Percentiles rank a stretch among this genome's conserved stretches.
phyloP scores from a whole-genome alignment of 2,113 vertebrate species.

The Sapayoa aenigma region DNA sequence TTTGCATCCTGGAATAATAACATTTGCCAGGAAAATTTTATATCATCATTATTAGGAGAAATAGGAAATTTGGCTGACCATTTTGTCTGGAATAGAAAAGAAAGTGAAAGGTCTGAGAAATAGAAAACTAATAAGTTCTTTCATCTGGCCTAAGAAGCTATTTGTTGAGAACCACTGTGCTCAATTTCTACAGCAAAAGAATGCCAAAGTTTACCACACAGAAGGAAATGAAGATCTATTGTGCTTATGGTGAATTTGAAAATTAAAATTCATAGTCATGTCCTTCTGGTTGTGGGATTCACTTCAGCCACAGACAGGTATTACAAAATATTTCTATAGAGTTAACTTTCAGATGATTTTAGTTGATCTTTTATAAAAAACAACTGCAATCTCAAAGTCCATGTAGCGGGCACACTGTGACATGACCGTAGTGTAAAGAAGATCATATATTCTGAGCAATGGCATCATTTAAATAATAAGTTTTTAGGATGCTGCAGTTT shows the following conservation, averaged over 20 bases:
- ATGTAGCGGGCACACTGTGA: neutral
- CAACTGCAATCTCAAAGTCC: neutral
- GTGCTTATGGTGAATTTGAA: neutral
- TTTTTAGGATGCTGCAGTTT: neutral
- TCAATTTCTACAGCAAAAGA: neutral
- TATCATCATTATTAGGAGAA: neutral
- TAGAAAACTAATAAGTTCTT: neutral
- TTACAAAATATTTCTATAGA: neutral
- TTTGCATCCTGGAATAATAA: neutral
- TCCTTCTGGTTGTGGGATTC: neutral
- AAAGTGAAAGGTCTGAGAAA: neutral
- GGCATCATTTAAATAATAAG: neutral
- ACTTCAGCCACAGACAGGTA: neutral
- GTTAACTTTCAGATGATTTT: constrained; percentile 5
- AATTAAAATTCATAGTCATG: constrained; percentile 49
- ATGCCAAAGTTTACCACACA: neutral
- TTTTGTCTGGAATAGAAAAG: neutral
- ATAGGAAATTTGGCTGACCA: neutral
- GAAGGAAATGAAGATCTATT: neutral
- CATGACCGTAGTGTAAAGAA: neutral
- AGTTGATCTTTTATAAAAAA: neutral
- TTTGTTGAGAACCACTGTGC: neutral
- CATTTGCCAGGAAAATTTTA: neutral
- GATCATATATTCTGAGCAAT: neutral
- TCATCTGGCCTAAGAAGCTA: neutral